These are phyloP conservation scores for Nomada hirtipes DNA, from an alignment of 2,888 invertebrate genomes.

Conservation along the genomic window DNA sequence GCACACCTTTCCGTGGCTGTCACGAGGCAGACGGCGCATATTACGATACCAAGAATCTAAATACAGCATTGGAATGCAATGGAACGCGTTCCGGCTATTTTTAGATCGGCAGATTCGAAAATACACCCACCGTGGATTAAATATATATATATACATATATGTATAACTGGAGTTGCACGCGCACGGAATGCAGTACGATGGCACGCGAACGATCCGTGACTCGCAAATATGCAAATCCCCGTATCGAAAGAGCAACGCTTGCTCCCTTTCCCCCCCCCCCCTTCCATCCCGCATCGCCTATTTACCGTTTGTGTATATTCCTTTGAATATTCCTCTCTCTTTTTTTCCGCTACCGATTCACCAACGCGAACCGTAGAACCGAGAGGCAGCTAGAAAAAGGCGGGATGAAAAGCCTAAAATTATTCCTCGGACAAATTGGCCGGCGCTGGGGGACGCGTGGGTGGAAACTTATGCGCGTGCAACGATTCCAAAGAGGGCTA, in stretches of 20 bases:
- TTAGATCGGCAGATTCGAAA: conserved; percentile 72
- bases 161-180: conserved; percentile 66
- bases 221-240: conserved; percentile 57
- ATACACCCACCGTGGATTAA: conserved; percentile 74
- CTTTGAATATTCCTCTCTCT: not conserved
- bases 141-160: conserved; percentile 44
- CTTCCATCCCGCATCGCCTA: conserved; percentile 16
- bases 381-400: not conserved
- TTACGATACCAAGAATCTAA: conserved; percentile 65
- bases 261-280: not conserved
- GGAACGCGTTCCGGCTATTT: conserved; percentile 73
- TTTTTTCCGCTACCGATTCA: not conserved
- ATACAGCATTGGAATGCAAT: conserved; percentile 76
- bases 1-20: not conserved
- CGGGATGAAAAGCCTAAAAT: conserved; percentile 14
- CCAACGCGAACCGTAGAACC: not conserved
- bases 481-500: conserved; percentile 20
- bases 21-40: conserved; percentile 34
- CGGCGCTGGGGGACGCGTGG: conserved; percentile 18
- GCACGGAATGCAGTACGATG: conserved; percentile 64
- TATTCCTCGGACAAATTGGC: conserved; percentile 40
- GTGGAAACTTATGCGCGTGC: conserved; percentile 27
- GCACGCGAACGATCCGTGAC: conserved; percentile 60
- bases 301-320: conserved; percentile 30
- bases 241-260: conserved; percentile 24